Evolutionary conservation across 2,888 invertebrate species (phyloP), one percentile per base, ranked within the genome.

Genomic region (Dexiosoma caninum): DNA sequence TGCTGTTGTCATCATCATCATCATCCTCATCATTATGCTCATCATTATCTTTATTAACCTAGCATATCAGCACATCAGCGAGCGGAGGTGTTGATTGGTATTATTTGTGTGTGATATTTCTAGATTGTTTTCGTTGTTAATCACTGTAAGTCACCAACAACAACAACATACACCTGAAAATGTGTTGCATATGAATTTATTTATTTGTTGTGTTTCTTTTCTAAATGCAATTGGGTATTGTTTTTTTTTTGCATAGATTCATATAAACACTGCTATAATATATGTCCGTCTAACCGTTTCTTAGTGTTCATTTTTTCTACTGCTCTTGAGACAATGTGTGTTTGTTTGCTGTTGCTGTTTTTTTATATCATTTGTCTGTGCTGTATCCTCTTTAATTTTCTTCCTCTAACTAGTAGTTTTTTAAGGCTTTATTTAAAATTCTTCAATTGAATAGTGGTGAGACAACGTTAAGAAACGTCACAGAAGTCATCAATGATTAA

Each of bases 401-500:
- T 67, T 70, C 46, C 46, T 62, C 9, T 55, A 32, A 27, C 3
- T 40, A 1, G 35, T 35, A 27, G 23, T 32, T n/a, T 40, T 27
- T 32, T 9, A 51, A 14, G 16, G 57, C 9, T 49, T 66, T 30
- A 40, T 76, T 62, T 69, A 37, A 23, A 46, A 62, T 9, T 23
- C 62, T 51, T 72, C 19, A 69, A 30, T 53, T 81, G 42, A 46
- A 64, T 69, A 74, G 57, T 74, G 72, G 71, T 64, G 51, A 76
- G 76, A 81, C 80, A 81, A 30, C 55, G 49, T 76, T 60, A n/a
- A 32, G 44, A 70, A 40, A 70, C 77, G 46, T 64, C 75, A 66
- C 32, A 75, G 49, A 59, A 75, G 46, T 71, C 80, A 71, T 66
- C 77, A 70, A 81, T 77, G 77, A 81, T 77, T 81, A 62, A 53